Percentiles rank a stretch among this genome's conserved stretches.
Conservation (phyloP, 2,113 vertebrate species). For the Chionis minor region DNA sequence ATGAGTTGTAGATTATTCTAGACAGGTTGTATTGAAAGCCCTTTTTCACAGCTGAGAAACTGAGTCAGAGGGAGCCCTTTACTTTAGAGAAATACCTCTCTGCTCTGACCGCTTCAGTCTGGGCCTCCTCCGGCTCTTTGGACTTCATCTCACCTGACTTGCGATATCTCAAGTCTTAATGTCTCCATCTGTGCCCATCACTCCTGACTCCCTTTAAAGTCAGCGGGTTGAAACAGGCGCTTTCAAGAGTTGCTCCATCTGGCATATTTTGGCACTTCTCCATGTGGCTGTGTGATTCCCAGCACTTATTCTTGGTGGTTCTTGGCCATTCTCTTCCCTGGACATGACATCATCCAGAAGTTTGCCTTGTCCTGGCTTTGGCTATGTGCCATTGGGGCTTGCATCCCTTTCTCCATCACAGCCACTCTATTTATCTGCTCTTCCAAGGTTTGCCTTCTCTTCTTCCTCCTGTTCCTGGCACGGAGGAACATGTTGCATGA, state of each 20-base stretch:
- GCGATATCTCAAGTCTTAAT: accelerated
- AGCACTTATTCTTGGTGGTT: background rate
- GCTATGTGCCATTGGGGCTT: background rate
- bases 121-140: background rate
- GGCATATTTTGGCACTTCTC: background rate
- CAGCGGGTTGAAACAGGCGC: background rate
- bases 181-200: background rate
- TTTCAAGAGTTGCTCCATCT: background rate
- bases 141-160: background rate
- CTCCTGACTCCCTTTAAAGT: background rate
- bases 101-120: background rate
- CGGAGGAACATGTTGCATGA: background rate
- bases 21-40: background rate
- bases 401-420: background rate
- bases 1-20: background rate
- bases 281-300: background rate
- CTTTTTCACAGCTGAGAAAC: background rate
- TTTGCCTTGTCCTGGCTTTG: background rate
- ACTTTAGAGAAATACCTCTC: background rate
- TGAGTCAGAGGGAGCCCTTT: background rate
- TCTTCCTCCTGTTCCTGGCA: background rate
- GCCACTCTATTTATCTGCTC: background rate
- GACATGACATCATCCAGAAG: background rate
- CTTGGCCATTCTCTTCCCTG: background rate
- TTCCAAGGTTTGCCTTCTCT: background rate